These are phyloP conservation scores for Anneissia japonica DNA, from an alignment of 35 echinoderm and acorn worm species.

Conservation along the genomic window DNA sequence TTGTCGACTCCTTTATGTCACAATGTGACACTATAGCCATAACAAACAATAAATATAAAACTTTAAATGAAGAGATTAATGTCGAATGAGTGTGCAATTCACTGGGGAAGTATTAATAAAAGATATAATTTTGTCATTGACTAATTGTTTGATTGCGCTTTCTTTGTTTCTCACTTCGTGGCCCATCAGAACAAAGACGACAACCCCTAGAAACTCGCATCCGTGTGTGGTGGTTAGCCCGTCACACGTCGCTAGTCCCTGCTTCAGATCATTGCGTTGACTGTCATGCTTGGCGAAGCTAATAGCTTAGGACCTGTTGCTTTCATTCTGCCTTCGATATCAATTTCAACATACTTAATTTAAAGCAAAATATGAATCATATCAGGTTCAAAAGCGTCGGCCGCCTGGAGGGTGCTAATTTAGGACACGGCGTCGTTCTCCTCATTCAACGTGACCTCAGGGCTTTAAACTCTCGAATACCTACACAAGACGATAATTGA, in stretches of 20 bases:
- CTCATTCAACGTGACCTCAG: too few relatives aligned
- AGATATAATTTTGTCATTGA: too few relatives aligned
- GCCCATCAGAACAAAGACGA: too few relatives aligned
- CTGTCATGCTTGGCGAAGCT: not conserved
- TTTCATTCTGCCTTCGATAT: not conserved
- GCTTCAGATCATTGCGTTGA: not conserved
- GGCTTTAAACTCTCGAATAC: not conserved
- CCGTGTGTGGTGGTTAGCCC: too few relatives aligned
- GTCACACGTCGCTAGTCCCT: too few relatives aligned
- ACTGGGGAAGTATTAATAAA: not conserved
- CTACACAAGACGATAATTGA: not conserved
- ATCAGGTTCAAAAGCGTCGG: not conserved
- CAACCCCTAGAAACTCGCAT: too few relatives aligned
- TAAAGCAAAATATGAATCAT: not conserved
- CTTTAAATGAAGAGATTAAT: not conserved
- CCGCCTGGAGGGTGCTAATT: not conserved
- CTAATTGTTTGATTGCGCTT: too few relatives aligned
- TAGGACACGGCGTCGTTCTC: not conserved
- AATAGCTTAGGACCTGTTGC: constrained; percentile 1
- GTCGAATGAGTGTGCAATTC: not conserved
- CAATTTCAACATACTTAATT: not conserved
- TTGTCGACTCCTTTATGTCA: not conserved
- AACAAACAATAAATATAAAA: not conserved
- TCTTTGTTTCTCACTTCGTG: not conserved
- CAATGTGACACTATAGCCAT: not conserved